Evolutionary conservation across 2,888 invertebrate genomes (phyloP).

Genomic region (Hipparchia sbordonii): DNA sequence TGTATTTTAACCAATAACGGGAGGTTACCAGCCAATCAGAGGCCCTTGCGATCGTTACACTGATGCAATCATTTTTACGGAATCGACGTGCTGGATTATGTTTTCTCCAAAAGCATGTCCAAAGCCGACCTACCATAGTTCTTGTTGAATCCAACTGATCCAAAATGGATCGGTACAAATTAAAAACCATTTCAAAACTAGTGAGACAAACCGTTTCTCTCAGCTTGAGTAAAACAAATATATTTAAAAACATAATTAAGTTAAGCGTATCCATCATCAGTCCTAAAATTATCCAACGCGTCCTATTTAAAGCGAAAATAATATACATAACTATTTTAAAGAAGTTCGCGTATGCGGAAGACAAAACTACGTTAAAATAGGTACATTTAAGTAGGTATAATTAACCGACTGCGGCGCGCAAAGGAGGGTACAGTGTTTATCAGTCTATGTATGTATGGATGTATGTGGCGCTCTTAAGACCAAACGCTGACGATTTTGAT

Average conservation of each 20-base stretch:
- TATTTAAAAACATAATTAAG: conserved; percentile 18
- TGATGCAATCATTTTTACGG: no score
- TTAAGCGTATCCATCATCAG: conserved; percentile 17
- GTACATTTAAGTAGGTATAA: not conserved
- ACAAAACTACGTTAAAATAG: no score
- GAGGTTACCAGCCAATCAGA: no score
- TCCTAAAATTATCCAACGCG: conserved; percentile 15
- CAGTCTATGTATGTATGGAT: no score
- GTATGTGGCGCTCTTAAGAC: no score
- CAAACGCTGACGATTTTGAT: no score
- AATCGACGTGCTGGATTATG: no score
- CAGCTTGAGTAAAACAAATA: not conserved
- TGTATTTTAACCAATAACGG: no score
- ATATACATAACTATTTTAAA: conserved; percentile 5
- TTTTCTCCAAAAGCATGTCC: not conserved
- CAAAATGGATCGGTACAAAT: not conserved
- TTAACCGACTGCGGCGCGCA: not conserved
- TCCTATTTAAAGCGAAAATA: conserved; percentile 6
- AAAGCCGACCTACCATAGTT: no score
- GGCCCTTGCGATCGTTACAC: no score
- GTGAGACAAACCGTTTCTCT: not conserved
- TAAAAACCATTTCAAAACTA: not conserved
- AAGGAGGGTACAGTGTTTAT: no score
- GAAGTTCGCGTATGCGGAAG: conserved; percentile 15
- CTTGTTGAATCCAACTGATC: not conserved